Base-by-base conservation (phyloP, 2,888 invertebrate genomes). In the Mythimna pallens region DNA sequence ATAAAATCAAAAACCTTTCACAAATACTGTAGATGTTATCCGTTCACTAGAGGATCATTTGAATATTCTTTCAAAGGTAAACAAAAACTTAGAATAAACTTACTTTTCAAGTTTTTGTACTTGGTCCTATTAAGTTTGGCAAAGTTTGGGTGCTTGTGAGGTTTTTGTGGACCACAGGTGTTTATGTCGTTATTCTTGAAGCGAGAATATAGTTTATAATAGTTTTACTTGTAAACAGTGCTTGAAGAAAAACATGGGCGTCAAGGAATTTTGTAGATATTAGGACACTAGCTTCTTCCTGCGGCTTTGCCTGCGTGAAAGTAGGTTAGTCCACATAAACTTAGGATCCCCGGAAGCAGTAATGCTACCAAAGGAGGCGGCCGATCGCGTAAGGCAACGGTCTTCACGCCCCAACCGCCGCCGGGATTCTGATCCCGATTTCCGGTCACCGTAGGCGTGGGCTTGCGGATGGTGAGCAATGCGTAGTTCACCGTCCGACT, bases 121-220 rank as follows among this genome's bases (percentile, higher is more conserved):
- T 59, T 0, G 62, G 40, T 36, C 5, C 17, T 62, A n/a, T 58
- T 36, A 72, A 63, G 80, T 80, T 76, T 55, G 30, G 3, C 30
- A n/a, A 80, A 73, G 47, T 76, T 64, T 36, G 34, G 55, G 22
- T 50, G 50, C 40, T 73, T 73, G 63, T 22, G n/a, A 63, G 47
- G 73, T 79, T 80, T 76, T 55, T 74, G 57, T 30, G 34, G 50
- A 65, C 43, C 73, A 58, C 75, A 76, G 80, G 80, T 76, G 80
- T 73, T 52, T 73, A 58, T 22, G 43, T 0, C 55, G n/a, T 52
- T 72, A 50, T 22, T 73, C 58, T 72, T 61, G 72, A 63, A 57
- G 25, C 34, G 6, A 22, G 73, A 80, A 73, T 76, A 76, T 74
- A 50, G 30, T 72, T 76, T 63, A 17, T 34, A 36, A 73, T 63